Base-by-base conservation (phyloP, 2,888 invertebrate species). In the Drosophila histrio region DNA sequence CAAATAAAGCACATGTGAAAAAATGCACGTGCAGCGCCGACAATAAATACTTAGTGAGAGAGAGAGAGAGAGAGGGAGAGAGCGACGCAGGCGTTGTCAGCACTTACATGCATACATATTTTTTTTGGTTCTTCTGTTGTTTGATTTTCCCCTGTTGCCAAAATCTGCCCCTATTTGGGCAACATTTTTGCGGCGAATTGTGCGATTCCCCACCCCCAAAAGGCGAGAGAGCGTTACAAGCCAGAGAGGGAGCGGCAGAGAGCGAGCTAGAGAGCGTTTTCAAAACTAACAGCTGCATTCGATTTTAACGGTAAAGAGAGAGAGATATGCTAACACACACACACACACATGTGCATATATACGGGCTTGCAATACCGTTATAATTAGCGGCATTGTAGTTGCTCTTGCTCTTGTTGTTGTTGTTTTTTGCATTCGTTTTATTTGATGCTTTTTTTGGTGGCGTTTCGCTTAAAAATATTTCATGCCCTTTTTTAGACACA, bases 171-270 rank as follows among this genome's bases (percentile, higher is more conserved):
- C 77, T 67, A 77, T 77, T 77, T 74, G 77, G 72, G 41, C 77
- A 74, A 64, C 38, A 61, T 50, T 69, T 62, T 69, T 62, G 76
- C 86, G 86, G 79, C 79, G 79, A 79, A 85, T 79, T 81, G 53
- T 60, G 9, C 1, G 11, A 41, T 30, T 7, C 15, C 17, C 24
- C 54, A 49, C 62, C 67, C 57, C 50, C 44, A 36, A 43, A 39
- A 19, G 47, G 30, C 38, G 57, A 41, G 46, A 44, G 28, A 39
- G 9, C n/a, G n/a, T 7, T 19, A 39, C 19, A n/a, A 15, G 6
- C 22, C 15, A 28, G 9, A 11, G 19, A 34, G 19, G 19, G 21
- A 11, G 32, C 11, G 6, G n/a, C n/a, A 19, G 52, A 32, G n/a
- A 49, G 39, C 7, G 58, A 46, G 53, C 7, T 54, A 46, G 53